phyloP scores from a whole-genome alignment of 2,888 invertebrate genomes.

The Tipula lateralis region DNA sequence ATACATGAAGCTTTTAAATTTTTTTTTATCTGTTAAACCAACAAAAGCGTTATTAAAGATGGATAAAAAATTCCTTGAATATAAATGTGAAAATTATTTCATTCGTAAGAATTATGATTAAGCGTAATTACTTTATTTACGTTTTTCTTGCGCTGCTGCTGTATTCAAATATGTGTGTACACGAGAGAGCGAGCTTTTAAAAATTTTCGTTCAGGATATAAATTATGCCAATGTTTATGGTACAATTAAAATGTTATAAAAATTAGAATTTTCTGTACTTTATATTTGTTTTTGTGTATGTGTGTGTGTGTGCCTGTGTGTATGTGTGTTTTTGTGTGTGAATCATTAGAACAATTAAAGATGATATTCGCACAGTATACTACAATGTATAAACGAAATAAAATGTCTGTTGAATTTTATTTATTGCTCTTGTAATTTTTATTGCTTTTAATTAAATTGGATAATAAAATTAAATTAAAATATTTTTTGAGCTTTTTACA shows the following conservation, averaged over 20 bases:
- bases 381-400: neutral
- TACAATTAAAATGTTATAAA: conserved; percentile 9
- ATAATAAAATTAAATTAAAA: conserved; percentile 24
- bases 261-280: neutral
- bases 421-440: neutral
- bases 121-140: conserved; percentile 7
- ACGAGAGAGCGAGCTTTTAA: neutral
- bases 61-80: neutral
- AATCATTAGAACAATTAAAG: conserved; percentile 2
- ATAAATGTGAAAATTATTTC: conserved; percentile 6
- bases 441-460: neutral
- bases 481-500: neutral
- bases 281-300: neutral
- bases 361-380: neutral
- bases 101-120: conserved; percentile 5
- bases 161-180: too few relatives aligned
- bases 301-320: neutral
- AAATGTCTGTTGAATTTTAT: neutral
- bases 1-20: neutral
- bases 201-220: neutral
- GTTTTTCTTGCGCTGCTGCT: neutral
- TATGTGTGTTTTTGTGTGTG: neutral
- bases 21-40: neutral
- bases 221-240: conserved; percentile 19
- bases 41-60: neutral